Conservation (phyloP, 2,888 invertebrate genomes). For the Tipula vernalis region DNA sequence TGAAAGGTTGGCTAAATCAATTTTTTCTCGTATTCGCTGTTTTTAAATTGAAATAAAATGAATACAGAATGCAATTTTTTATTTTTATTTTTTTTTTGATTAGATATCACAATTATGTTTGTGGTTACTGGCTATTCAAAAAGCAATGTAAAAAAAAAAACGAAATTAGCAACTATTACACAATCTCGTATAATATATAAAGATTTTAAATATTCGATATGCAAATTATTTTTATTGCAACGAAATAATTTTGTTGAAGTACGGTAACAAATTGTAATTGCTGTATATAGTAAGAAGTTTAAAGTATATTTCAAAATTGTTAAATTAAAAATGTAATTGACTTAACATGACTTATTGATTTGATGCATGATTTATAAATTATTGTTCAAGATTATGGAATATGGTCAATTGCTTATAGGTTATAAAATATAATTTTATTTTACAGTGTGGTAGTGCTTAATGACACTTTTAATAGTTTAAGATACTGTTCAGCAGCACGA, state of each 20-base stretch:
- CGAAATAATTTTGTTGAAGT: background rate
- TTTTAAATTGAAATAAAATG: background rate
- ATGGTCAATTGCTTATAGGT: background rate
- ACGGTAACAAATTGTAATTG: background rate
- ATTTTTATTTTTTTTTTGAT: background rate
- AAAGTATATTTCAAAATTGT: background rate
- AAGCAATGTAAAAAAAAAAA: background rate
- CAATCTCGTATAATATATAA: background rate
- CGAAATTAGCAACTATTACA: background rate
- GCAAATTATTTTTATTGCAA: slow-evolving; percentile 4
- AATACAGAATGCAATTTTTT: background rate
- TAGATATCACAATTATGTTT: background rate
- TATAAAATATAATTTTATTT: background rate
- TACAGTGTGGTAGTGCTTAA: background rate
- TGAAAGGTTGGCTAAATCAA: background rate
- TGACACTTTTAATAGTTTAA: background rate
- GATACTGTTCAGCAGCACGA: too few species aligned
- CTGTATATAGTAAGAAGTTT: background rate
- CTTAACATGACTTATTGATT: background rate
- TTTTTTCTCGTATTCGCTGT: background rate
- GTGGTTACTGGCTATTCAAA: background rate
- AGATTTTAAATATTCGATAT: background rate
- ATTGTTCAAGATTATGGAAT: background rate
- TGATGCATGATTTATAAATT: slow-evolving; percentile 4
- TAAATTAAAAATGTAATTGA: background rate